Base-by-base conservation (phyloP, 2,797 vertebrate species). In the Poeciliopsis paucimaculata region DNA sequence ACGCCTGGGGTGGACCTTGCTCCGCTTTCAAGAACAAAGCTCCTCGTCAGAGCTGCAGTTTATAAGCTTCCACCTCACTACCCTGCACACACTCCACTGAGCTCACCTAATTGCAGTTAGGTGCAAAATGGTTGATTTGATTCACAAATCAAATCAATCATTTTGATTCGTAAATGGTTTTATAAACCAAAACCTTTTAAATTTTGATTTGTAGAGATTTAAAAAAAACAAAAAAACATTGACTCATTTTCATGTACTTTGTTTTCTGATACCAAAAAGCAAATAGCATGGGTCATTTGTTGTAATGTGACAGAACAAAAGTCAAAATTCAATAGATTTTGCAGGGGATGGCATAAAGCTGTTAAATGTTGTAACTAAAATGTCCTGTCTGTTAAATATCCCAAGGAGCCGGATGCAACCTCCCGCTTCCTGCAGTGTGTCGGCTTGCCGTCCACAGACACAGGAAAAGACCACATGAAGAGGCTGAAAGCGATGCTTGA, bases 401-500 rank as follows among this genome's bases (percentile, higher is more conserved):
- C 9, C 43, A 77, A 96, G 95, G 80, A 13, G 16, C 68, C 46
- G 0, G 87, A 92, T 6, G 13, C 93, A 0, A 87, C 90, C 0
- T 77, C 89, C 0, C 26, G 20, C 77, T 96, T 96, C 85, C 79
- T 96, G 49, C 87, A 83, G 15, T 96, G 96, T 81, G 94, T 94
- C 72, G 95, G 95, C 0, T 15, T 95, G 45, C 86, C 91, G 0
- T 41, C 88, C 0, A 78, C 81, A 0, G 92, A 91, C 43, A 86
- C 91, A 0, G 93, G 86, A 0, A 77, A 15, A 7, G 88, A 93
- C 2, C 90, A 96, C 78, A 47, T 96, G 79, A 60, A 45, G 23
- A 87, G 90, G 49, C 90, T 96, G 75, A 94, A 93, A 78, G 87
- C 45, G 60, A 87, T 95, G 34, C 90, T 94, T 0, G 93, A 95